These are phyloP conservation scores for Stichopus chloronotus DNA, from an alignment of 35 echinoderm and acorn worm genomes.

Conservation along the genomic window DNA sequence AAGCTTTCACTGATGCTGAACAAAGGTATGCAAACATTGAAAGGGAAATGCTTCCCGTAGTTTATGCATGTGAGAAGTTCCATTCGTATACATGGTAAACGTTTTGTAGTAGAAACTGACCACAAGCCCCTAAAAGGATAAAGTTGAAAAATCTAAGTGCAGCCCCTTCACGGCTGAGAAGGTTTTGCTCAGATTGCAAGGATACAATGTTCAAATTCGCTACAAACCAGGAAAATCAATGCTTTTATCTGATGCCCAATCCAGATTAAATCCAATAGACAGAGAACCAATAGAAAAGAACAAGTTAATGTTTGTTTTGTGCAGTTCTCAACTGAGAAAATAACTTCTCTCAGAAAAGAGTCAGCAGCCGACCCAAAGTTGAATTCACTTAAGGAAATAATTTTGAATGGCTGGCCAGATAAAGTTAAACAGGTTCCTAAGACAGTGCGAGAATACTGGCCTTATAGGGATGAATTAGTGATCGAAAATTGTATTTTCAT, in stretches of 20 bases:
- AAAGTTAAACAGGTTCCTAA: background rate
- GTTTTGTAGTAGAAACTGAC: conserved; percentile 63
- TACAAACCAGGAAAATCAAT: too few species aligned
- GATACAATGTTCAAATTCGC: too few species aligned
- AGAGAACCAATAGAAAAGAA: too few species aligned
- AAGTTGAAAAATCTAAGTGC: too few species aligned
- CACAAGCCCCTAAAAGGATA: background rate
- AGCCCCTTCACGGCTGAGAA: too few species aligned
- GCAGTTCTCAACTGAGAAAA: background rate
- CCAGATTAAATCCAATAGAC: too few species aligned
- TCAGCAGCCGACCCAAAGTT: background rate
- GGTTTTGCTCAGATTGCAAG: too few species aligned
- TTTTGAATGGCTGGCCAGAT: background rate
- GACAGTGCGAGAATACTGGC: background rate
- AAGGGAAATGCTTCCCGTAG: conserved; percentile 65
- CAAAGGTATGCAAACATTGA: conserved; percentile 72
- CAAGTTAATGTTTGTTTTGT: too few species aligned
- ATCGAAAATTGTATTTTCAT: background rate
- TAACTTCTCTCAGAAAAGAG: background rate
- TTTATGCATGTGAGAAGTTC: conserved; percentile 72
- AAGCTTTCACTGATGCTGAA: conserved; percentile 65
- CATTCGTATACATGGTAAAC: conserved; percentile 72
- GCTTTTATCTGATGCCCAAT: too few species aligned
- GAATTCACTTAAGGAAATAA: background rate
- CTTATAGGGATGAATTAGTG: background rate